Evolutionary conservation across 2,113 vertebrate species (phyloP), one percentile per base, ranked within the genome.

Genomic region (Thalassoma bifasciatum): DNA sequence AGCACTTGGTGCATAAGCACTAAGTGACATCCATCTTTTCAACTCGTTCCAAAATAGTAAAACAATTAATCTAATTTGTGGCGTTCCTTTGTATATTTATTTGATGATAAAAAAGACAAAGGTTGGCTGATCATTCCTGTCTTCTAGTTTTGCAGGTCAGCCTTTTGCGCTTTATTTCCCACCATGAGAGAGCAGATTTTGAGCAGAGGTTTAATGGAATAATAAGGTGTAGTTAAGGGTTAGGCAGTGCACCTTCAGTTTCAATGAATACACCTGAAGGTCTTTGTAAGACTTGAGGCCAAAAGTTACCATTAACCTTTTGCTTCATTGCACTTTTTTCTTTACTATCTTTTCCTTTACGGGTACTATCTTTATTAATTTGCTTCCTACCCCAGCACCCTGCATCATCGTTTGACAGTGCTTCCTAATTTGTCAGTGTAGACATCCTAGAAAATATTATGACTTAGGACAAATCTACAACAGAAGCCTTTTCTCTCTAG

Each of bases 161-260:
- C 44, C 64, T 51, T 53, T 44, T 10, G 40, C 44, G n/a, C 30
- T 30, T 30, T 44, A 52, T 71, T 57, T 63, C 37, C 17, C 40
- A 56, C 38, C 30, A 66, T 68, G 37, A 80, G 81, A 54, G 30
- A 59, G 44, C 49, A 67, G 58, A 38, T 68, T 50, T 56, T 21
- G 52, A 22, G 24, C 23, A 59, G 30, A 30, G 52, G 23, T 36
- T n/a, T n/a, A 49, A 19, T n/a, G 19, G 46, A 21, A 19, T 49
- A 7, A 49, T n/a, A 19, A 49, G 7, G 5, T 6, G 57, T 34
- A 16, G 8, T n/a, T 19, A 16, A 53, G 24, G 24, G 58, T 51
- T 19, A 38, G 38, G 50, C 44, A 19, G 56, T 59, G 57, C 40
- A 19, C 7, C 36, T 62, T 11, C 7, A 56, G 44, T 64, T 46